Conservation (phyloP, 1,140 invertebrate species). For the Ctenoplectra terminalis region DNA sequence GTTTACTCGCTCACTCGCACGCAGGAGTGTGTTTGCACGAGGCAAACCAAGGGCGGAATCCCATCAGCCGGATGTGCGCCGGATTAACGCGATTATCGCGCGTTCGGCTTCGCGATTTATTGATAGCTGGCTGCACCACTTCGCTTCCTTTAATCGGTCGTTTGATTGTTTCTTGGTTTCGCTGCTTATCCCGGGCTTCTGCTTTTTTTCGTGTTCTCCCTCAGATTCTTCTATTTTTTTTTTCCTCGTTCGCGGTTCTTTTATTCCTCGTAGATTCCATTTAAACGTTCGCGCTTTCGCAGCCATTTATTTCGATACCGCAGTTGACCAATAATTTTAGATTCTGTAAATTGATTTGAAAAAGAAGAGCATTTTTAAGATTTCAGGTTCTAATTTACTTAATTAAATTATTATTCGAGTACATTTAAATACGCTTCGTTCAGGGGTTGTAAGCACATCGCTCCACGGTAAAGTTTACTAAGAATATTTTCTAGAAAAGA, state of each 20-base stretch:
- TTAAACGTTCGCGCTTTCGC: no score
- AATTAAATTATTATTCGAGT: no score
- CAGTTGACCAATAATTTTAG: no score
- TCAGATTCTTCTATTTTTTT: slow-evolving; percentile 5
- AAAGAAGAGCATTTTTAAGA: no score
- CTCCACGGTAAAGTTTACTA: no score
- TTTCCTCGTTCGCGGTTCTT: slow-evolving; percentile 7
- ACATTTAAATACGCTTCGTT: no score
- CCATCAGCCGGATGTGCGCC: slow-evolving; percentile 47
- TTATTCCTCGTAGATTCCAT: background rate
- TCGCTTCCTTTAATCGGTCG: slow-evolving; percentile 42
- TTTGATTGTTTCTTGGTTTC: slow-evolving; percentile 47
- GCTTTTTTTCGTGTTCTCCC: slow-evolving; percentile 17
- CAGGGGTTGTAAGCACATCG: no score
- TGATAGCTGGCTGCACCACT: slow-evolving; percentile 35
- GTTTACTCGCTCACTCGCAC: background rate
- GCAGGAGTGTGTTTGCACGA: slow-evolving; percentile 40
- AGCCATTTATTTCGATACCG: no score
- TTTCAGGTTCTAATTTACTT: no score
- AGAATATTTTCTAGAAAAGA: no score
- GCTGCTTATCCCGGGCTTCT: slow-evolving; percentile 1
- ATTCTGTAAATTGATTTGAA: no score
- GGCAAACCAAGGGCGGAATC: slow-evolving; percentile 43
- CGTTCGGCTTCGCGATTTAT: slow-evolving; percentile 54
- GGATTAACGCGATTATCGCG: slow-evolving; percentile 54